phyloP scores from a whole-genome alignment of 2,113 vertebrate genomes.

The Ptychochromis oligacanthus region DNA sequence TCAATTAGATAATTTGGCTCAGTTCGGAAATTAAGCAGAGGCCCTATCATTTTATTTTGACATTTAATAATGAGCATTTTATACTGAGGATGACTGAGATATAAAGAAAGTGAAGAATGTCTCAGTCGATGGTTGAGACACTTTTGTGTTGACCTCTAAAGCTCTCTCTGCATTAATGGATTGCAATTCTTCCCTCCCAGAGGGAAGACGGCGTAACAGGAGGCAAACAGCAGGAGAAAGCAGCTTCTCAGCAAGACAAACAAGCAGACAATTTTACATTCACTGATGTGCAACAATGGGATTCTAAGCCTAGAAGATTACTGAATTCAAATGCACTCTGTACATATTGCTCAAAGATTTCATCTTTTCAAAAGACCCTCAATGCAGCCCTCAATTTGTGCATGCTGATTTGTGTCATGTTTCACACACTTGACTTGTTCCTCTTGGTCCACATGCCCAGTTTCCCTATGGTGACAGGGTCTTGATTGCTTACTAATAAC shows the following conservation, averaged over 20 bases:
- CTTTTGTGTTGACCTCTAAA: slow-evolving; percentile 76
- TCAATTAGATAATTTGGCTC: slow-evolving; percentile 15
- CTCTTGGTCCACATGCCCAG: slow-evolving; percentile 8
- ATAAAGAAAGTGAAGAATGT: slow-evolving; percentile 41
- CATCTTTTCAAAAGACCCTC: slow-evolving; percentile 9
- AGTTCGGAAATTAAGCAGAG: slow-evolving; percentile 16
- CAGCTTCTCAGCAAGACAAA: slow-evolving; percentile 48
- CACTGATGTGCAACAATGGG: slow-evolving; percentile 32
- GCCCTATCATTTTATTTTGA: slow-evolving; percentile 27
- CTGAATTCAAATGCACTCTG: slow-evolving; percentile 26
- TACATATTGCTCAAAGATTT: slow-evolving; percentile 15
- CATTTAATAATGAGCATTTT: slow-evolving; percentile 50
- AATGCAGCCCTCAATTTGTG: background rate
- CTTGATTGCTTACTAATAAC: slow-evolving; percentile 50
- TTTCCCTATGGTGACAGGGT: slow-evolving; percentile 29
- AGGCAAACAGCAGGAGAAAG: slow-evolving; percentile 56
- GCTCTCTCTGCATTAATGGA: slow-evolving; percentile 76
- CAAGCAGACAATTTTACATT: slow-evolving; percentile 49
- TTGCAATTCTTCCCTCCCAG: slow-evolving; percentile 69
- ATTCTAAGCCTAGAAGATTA: slow-evolving; percentile 33
- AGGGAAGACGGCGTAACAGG: slow-evolving; percentile 56
- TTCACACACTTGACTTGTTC: slow-evolving; percentile 15
- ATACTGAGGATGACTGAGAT: slow-evolving; percentile 22
- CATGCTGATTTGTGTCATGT: background rate
- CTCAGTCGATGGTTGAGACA: slow-evolving; percentile 69